Evolutionary conservation across 2,888 invertebrate species (phyloP), one percentile per base, ranked within the genome.

Genomic region (Lycia hirtaria): DNA sequence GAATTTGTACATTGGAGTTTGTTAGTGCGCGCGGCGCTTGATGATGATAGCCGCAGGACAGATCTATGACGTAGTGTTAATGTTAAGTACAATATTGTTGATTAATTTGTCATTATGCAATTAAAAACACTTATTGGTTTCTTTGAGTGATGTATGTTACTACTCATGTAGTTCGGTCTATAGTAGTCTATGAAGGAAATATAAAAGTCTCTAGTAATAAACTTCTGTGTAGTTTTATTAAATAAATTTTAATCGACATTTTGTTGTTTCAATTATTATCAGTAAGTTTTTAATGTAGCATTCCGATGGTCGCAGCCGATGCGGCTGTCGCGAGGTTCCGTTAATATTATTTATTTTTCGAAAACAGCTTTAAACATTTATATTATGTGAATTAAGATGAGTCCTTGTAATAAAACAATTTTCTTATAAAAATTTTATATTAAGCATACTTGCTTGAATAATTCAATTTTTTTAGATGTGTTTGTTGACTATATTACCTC

Each of bases 31-130:
- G 20, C 19, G 1, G 37, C 22, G 22, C 40, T 35, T 17, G 17
- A 10, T 12, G 38, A 17, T 17, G 17, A 10, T 12, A 22, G 9
- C 43, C 32, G 12, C 22, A 14, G 26, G 41, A 35, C 47, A 47
- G 47, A 35, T 45, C 24, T 32, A 49, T 85, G 80, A 73, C 73
- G 78, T 83, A 87, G 85, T 71, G 65, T 79, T 87, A 88, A 80
- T 81, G 71, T 86, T 90, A 91, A 91, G 91, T 89, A 91, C 91
- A 91, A 91, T 89, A 84, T 86, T 88, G 88, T 88, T 88, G 78
- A 83, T 68, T 83, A 84, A 81, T 78, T 80, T 81, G 80, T 78
- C 77, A 82, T 72, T 78, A 80, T 78, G 81, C 81, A 80, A n/a
- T 47, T 35, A 24, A 78, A 82, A 78, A 83, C 87, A 87, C 85